Evolutionary conservation across 2,888 invertebrate species (phyloP).

Genomic region (Luffia ferchaultella): DNA sequence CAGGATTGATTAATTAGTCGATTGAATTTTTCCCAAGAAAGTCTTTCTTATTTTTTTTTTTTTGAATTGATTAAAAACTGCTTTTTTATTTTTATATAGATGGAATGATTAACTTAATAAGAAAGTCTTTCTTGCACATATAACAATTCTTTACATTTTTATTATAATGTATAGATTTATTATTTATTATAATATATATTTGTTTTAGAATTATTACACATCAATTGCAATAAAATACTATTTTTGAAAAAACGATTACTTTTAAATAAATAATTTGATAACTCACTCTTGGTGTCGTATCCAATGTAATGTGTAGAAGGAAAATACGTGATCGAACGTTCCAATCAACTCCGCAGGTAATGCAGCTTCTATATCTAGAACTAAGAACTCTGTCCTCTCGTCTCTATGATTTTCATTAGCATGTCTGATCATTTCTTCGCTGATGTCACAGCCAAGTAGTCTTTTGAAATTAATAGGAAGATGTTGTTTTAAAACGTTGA

Average conservation of each 20-base stretch:
- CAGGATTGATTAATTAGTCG: no score
- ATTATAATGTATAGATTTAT: no score
- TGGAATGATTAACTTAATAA: no score
- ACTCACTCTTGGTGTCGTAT: slow-evolving; percentile 75
- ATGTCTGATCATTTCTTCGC: slow-evolving; percentile 73
- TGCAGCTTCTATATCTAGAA: slow-evolving; percentile 65
- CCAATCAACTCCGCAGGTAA: slow-evolving; percentile 51
- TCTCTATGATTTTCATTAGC: slow-evolving; percentile 64
- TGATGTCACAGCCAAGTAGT: slow-evolving; percentile 74
- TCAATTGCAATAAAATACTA: neutral
- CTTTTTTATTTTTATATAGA: no score
- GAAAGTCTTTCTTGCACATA: no score
- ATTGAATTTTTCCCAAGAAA: no score
- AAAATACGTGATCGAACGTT: slow-evolving; percentile 73
- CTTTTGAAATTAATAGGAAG: slow-evolving; percentile 61
- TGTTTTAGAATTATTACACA: neutral
- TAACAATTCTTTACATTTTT: no score
- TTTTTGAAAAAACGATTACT: neutral
- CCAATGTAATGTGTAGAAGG: slow-evolving; percentile 85
- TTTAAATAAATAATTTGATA: slow-evolving; percentile 8
- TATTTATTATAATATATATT: no score
- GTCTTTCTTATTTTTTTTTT: no score
- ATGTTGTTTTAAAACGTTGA: slow-evolving; percentile 68
- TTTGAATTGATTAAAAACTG: no score
- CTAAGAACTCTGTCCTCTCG: slow-evolving; percentile 48